A percentile compares a stretch with the other conserved stretches of the same genome.
These are phyloP conservation scores for Oreochromis aureus DNA, from an alignment of 2,113 vertebrate genomes.

Conservation along the genomic window DNA sequence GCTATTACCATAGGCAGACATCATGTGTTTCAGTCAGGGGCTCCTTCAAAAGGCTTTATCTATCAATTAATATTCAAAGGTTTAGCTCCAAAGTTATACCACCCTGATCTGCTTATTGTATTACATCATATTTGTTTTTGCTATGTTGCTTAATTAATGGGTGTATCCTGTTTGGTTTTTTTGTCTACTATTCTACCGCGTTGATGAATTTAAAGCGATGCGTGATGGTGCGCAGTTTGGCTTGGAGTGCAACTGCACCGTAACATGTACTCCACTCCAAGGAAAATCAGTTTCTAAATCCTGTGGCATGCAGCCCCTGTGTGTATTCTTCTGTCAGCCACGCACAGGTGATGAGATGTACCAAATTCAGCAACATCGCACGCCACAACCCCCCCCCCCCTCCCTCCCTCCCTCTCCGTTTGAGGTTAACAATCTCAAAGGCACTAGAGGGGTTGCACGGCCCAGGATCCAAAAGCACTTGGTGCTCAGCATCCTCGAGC, in stretches of 20 bases:
- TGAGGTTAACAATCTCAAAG: slow-evolving; percentile 3
- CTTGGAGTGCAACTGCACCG: not conserved
- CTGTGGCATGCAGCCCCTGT: not conserved
- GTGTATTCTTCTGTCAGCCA: not conserved
- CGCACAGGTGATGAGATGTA: slow-evolving; percentile 26
- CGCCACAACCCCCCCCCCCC: not conserved
- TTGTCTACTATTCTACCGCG: slow-evolving; percentile 82
- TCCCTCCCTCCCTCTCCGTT: not conserved
- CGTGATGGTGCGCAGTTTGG: not conserved
- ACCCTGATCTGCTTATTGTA: slow-evolving; percentile 22
- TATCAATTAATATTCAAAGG: slow-evolving; percentile 6
- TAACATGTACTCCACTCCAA: not conserved
- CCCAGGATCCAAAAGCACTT: not conserved
- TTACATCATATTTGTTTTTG: slow-evolving; percentile 36
- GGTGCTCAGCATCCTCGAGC: not conserved
- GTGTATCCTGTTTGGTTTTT: slow-evolving; percentile 61
- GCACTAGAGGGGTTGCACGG: not conserved
- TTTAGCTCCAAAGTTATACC: slow-evolving; percentile 54
- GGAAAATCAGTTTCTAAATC: not conserved
- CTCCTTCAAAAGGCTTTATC: slow-evolving; percentile 57
- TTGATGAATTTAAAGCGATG: slow-evolving; percentile 47
- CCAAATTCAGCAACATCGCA: not conserved
- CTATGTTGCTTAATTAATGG: slow-evolving; percentile 80
- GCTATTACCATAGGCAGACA: slow-evolving; percentile 28
- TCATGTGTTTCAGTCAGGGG: slow-evolving; percentile 25